phyloP scores from a whole-genome alignment of 1,140 invertebrate species.

The Cherax destructor region DNA sequence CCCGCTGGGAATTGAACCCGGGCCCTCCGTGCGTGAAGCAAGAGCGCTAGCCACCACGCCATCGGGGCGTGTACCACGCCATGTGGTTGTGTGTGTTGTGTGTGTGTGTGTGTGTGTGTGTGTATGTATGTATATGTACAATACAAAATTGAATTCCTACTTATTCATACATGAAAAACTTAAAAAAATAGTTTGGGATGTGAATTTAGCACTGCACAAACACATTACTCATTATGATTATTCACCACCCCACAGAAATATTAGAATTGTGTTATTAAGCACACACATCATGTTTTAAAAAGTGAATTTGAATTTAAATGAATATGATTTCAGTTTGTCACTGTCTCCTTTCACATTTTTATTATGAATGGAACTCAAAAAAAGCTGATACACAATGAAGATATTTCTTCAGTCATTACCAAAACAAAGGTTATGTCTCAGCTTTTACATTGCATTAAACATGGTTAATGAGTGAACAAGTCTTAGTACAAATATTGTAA shows the following conservation, averaged over 20 bases:
- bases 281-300: background rate
- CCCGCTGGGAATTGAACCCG: too few species aligned
- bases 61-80: too few species aligned
- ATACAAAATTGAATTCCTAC: background rate
- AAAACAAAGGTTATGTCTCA: background rate
- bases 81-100: too few species aligned
- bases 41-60: too few species aligned
- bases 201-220: background rate
- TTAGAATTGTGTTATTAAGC: background rate
- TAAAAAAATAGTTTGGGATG: background rate
- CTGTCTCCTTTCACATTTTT: background rate
- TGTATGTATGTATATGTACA: background rate
- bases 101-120: too few species aligned
- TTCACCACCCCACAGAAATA: background rate
- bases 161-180: background rate
- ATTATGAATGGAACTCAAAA: background rate
- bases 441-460: background rate
- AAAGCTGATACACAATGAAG: background rate
- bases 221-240: background rate
- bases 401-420: background rate
- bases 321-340: background rate
- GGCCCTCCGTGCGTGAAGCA: too few species aligned
- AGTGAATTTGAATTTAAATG: background rate
- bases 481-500: constrained; percentile 51
- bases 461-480: constrained; percentile 8